Conservation (phyloP, 2,797 vertebrate genomes). For the Trachops cirrhosus region DNA sequence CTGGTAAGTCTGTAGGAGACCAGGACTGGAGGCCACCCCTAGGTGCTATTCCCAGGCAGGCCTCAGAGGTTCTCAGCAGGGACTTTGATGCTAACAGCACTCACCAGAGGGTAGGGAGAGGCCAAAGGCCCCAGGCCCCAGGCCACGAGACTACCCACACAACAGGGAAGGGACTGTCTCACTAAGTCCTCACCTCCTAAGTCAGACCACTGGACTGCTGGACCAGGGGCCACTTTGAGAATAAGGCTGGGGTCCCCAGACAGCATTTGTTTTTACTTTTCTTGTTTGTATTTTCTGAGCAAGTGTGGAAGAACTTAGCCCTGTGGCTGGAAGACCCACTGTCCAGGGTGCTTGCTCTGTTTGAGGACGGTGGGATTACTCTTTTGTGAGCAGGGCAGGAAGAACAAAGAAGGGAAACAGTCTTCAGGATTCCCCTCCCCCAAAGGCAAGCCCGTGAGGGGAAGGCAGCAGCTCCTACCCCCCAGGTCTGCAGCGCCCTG, state of each 20-base stretch:
- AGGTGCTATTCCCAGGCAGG: neutral
- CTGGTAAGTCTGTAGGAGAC: slow-evolving; percentile 83
- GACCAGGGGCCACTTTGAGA: neutral
- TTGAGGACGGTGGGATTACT: neutral
- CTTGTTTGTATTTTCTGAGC: neutral
- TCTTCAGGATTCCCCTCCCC: neutral
- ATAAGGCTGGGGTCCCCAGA: neutral
- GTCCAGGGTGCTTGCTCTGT: neutral
- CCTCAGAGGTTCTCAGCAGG: too few relatives aligned
- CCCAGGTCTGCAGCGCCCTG: slow-evolving; percentile 84
- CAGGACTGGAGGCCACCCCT: neutral
- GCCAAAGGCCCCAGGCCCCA: neutral
- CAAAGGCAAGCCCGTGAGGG: neutral
- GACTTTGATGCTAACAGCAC: neutral
- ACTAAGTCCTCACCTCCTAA: neutral
- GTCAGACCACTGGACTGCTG: neutral
- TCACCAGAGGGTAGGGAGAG: neutral
- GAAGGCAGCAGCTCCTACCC: slow-evolving; percentile 80
- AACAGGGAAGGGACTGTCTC: neutral
- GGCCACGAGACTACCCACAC: neutral
- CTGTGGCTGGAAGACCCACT: neutral
- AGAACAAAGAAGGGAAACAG: neutral
- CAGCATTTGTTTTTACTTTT: neutral
- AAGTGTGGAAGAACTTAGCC: neutral
- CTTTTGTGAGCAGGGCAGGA: neutral